Evolutionary conservation across 1,140 invertebrate genomes (phyloP).

Genomic region (Drosophila biarmipes): DNA sequence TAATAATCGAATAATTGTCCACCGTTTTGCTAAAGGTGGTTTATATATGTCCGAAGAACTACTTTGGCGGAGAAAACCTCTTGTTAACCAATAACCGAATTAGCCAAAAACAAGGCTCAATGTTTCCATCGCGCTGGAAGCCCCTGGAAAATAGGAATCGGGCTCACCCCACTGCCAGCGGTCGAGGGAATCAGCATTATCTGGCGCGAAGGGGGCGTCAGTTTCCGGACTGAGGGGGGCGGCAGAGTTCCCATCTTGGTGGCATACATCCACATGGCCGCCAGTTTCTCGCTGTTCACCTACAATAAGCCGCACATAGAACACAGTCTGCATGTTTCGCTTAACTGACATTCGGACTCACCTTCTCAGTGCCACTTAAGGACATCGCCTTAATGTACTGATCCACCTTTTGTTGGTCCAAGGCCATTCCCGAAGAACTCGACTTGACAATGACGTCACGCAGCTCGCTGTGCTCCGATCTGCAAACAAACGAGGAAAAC

Average conservation of each 20-base stretch:
- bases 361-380: constrained; percentile 71
- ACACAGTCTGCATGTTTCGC: not conserved
- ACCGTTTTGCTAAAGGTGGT: no score
- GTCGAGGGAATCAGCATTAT: constrained; percentile 75
- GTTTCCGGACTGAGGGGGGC: constrained; percentile 54
- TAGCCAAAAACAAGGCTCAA: no score
- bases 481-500: no score
- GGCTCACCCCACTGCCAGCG: constrained; percentile 63
- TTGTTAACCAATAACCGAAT: no score
- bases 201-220: constrained; percentile 58
- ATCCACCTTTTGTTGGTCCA: constrained; percentile 77
- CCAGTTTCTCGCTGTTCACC: constrained; percentile 73
- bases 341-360: not conserved
- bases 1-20: no score
- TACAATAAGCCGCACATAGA: not conserved
- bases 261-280: constrained; percentile 81
- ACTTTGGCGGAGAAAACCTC: no score
- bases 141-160: no score
- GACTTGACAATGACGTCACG: constrained; percentile 76
- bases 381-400: constrained; percentile 82
- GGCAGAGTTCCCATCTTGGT: constrained; percentile 69
- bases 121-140: no score
- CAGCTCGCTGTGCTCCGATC: constrained; percentile 63
- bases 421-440: constrained; percentile 55
- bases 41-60: no score